A percentile compares a stretch with the other conserved stretches of the same genome.
Conservation (phyloP, 2,113 vertebrate genomes). For the Bufo gargarizans region DNA sequence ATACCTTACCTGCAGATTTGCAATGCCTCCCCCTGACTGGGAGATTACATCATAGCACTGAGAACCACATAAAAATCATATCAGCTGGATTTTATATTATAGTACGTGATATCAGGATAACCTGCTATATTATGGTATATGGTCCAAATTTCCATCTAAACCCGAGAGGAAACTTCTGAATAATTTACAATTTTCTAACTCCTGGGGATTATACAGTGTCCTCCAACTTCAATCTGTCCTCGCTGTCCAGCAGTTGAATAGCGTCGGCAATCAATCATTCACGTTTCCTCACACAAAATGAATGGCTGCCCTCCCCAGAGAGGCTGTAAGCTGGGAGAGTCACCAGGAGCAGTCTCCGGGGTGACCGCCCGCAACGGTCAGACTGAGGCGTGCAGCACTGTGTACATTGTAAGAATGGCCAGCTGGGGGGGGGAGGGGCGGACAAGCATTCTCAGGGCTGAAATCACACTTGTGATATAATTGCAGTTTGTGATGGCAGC, state of each 20-base stretch:
- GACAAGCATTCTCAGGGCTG: not conserved
- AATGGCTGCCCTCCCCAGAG: not conserved
- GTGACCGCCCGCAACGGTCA: slow-evolving; percentile 14
- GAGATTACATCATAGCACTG: not conserved
- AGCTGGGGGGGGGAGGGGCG: slow-evolving; percentile 6
- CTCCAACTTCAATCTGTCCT: not conserved
- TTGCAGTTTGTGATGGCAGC: slow-evolving; percentile 39
- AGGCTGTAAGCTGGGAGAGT: not conserved
- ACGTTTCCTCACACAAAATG: not conserved
- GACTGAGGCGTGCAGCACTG: not conserved
- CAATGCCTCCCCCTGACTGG: not conserved
- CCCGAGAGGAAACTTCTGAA: not conserved
- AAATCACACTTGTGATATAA: slow-evolving; percentile 31
- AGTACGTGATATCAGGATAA: no score
- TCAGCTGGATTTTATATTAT: no score
- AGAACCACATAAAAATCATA: not conserved
- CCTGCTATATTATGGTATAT: no score
- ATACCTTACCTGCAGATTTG: not conserved
- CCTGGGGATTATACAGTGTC: not conserved
- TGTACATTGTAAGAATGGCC: slow-evolving; percentile 10
- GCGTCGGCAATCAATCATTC: not conserved
- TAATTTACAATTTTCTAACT: not conserved
- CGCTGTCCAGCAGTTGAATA: not conserved
- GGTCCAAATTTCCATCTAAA: no score
- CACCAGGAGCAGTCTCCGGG: not conserved